These are phyloP conservation scores for Meloidogyne exigua DNA, from an alignment of 1,140 invertebrate species.

Conservation along the genomic window DNA sequence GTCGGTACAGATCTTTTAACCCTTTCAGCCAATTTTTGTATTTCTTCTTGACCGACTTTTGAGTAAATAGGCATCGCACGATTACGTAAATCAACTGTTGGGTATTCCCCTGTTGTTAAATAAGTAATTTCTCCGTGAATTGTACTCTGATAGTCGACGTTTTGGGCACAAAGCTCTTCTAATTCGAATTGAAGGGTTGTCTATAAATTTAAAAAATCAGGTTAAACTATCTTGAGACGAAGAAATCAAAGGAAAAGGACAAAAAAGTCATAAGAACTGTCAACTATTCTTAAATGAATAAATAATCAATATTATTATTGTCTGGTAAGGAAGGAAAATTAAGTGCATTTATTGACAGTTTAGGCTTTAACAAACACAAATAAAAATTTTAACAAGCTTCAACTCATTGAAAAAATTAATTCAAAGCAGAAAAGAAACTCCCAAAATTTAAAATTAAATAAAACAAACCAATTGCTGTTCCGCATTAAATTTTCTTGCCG, in stretches of 20 bases:
- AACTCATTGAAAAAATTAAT: too few species aligned
- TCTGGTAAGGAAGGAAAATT: background rate
- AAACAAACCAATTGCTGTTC: constrained; percentile 18
- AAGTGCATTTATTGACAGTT: background rate
- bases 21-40: constrained; percentile 14
- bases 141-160: constrained; percentile 37
- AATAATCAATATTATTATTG: constrained; percentile 4
- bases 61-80: constrained; percentile 36
- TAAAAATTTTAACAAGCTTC: too few species aligned
- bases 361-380: too few species aligned
- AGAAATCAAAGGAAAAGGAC: background rate
- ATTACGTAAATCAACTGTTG: constrained; percentile 35
- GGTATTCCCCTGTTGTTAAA: constrained; percentile 43
- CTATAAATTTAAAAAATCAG: constrained; percentile 27
- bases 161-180: constrained; percentile 40
- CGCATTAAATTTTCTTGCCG: background rate
- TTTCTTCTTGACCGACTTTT: constrained; percentile 19
- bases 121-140: constrained; percentile 46
- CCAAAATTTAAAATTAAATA: background rate
- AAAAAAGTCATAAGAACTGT: background rate
- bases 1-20: background rate
- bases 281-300: background rate
- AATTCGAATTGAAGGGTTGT: constrained; percentile 37
- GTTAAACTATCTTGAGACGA: background rate
- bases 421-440: too few species aligned